Evolutionary conservation across 2,797 vertebrate genomes (phyloP).

Genomic region (Erpetoichthys calabaricus): DNA sequence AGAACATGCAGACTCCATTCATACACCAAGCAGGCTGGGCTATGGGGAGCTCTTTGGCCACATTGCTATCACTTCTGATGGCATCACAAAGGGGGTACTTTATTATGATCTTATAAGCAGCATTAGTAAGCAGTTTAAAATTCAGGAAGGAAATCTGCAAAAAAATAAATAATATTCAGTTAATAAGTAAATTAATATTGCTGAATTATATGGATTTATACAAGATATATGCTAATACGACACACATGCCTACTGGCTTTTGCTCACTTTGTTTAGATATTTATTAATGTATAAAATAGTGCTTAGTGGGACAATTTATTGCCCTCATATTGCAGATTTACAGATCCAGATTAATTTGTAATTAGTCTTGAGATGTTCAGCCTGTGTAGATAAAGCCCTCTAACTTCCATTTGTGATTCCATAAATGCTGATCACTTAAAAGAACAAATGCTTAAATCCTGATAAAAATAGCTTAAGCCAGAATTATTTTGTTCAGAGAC

Average conservation of each 20-base stretch:
- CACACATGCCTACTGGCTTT: neutral
- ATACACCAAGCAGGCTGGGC: too few relatives aligned
- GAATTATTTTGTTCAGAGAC: conserved; percentile 55
- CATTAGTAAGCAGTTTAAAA: too few relatives aligned
- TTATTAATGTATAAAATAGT: conserved; percentile 60
- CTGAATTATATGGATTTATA: too few relatives aligned
- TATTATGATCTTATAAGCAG: too few relatives aligned
- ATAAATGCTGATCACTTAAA: conserved; percentile 61
- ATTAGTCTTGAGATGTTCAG: conserved; percentile 73
- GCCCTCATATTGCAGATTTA: conserved; percentile 61
- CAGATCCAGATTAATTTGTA: conserved; percentile 71
- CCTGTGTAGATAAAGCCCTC: conserved; percentile 65
- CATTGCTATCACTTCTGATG: too few relatives aligned
- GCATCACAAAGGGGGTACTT: too few relatives aligned
- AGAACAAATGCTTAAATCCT: conserved; percentile 48
- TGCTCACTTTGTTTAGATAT: conserved; percentile 37
- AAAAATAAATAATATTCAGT: too few relatives aligned
- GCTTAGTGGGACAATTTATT: conserved; percentile 51
- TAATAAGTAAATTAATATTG: too few relatives aligned
- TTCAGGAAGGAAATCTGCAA: too few relatives aligned
- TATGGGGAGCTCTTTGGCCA: too few relatives aligned
- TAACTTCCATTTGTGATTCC: conserved; percentile 47
- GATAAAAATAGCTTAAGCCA: conserved; percentile 63
- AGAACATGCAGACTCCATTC: too few relatives aligned
- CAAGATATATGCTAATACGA: too few relatives aligned